A percentile compares a stretch with the other conserved stretches of the same genome.
Conservation (phyloP, 2,888 invertebrate genomes). For the Mycalesis mineus region DNA sequence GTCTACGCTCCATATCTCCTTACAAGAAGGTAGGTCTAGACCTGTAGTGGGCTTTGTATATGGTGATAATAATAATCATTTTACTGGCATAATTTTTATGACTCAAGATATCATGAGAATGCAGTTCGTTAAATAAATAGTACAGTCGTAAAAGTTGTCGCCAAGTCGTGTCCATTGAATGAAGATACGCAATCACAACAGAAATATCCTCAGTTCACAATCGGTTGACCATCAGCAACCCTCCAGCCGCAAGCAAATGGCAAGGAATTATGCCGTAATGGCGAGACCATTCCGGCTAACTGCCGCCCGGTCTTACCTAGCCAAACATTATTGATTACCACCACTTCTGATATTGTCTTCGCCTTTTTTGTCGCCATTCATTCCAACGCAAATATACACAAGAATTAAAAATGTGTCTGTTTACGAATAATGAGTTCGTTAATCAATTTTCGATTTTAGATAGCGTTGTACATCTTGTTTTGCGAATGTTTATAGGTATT, state of each 20-base stretch:
- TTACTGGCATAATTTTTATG: no score
- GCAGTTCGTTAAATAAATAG: no score
- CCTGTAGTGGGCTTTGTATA: no score
- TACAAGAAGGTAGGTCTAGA: no score
- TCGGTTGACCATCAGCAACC: conserved; percentile 55
- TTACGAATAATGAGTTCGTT: neutral
- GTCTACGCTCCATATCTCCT: no score
- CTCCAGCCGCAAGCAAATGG: conserved; percentile 72
- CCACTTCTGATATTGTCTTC: conserved; percentile 15
- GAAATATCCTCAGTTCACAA: conserved; percentile 33
- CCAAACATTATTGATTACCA: conserved; percentile 68
- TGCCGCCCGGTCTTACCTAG: conserved; percentile 65
- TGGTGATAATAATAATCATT: no score
- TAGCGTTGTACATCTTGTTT: neutral
- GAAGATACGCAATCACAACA: conserved; percentile 20
- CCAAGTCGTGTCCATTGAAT: neutral
- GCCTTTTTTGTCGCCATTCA: conserved; percentile 1
- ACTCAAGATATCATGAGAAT: no score
- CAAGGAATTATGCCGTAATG: conserved; percentile 75
- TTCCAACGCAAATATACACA: neutral
- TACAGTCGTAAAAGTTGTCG: neutral
- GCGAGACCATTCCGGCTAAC: conserved; percentile 74
- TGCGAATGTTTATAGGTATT: no score
- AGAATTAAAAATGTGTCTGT: neutral
- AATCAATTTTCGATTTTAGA: neutral